Evolutionary conservation across 2,797 vertebrate species (phyloP).

Genomic region (Loriculus beryllinus): DNA sequence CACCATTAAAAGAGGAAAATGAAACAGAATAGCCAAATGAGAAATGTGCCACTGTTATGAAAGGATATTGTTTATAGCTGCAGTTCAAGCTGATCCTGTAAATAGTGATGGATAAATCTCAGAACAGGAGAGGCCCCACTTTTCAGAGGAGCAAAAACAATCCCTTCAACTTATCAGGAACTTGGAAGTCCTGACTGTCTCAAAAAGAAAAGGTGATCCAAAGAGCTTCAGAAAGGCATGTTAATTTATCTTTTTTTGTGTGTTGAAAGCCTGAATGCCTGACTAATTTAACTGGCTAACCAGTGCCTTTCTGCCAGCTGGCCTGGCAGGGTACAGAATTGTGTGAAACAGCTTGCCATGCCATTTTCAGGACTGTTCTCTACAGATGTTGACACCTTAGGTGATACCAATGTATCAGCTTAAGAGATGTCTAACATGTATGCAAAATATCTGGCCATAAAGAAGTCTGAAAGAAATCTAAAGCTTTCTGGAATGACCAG

Average conservation of each 20-base stretch:
- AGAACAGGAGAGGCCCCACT: background rate
- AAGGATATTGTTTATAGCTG: background rate
- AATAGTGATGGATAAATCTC: background rate
- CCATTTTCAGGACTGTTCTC: background rate
- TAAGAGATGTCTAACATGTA: background rate
- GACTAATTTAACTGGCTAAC: conserved; percentile 6
- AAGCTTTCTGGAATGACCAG: background rate
- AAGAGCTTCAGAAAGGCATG: background rate
- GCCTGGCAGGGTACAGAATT: background rate
- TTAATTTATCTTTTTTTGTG: background rate
- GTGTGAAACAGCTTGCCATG: background rate
- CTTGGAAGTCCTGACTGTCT: background rate
- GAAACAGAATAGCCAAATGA: background rate
- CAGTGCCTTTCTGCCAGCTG: background rate
- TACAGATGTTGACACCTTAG: background rate
- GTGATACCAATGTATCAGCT: background rate
- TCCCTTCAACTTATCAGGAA: background rate
- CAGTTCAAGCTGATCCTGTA: background rate
- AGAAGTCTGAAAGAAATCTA: background rate
- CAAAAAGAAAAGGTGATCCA: background rate
- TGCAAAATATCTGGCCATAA: fast-evolving
- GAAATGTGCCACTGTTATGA: background rate
- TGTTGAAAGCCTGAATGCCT: background rate
- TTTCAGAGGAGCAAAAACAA: background rate
- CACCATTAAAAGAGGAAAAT: background rate